Base-by-base conservation (phyloP, 1,140 invertebrate species). In the Phymorhynchus buccinoides region DNA sequence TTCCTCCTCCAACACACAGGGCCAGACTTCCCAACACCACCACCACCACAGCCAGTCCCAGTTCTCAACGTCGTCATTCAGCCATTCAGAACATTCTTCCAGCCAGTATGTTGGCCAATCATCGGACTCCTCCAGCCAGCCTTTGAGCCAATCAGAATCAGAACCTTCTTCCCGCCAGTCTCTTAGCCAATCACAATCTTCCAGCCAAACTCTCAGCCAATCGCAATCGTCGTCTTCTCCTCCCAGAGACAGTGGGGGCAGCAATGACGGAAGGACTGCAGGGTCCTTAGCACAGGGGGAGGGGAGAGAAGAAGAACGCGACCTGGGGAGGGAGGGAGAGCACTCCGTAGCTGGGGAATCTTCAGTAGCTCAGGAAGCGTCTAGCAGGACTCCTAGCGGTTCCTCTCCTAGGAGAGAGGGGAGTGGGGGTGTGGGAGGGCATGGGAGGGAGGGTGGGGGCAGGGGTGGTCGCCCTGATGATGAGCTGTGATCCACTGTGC, bases 181-280 rank as follows among this genome's bases (percentile, higher is more conserved):
- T 14, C 30, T 35, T 71, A 71, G 68, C 68, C 75, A 78, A 42
- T 78, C 39, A 27, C 39, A 78, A 39, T 14, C 75, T 78, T 44
- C 37, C 27, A n/a, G 73, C 37, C 18, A 16, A 37, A 6, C 68
- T 14, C 30, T 35, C 35, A 71, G 68, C 68, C 75, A 78, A 42
- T 78, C 39, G 9, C 39, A 78, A 39, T 14, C 75, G n/a, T n/a
- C n/a, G n/a, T n/a, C n/a, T n/a, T n/a, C n/a, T n/a, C n/a, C n/a
- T 78, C 30, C 37, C 27, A 27, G 9, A 27, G 35, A 42, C 75
- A 44, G 75, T 18, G 75, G 42, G 37, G 39, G 41, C 3, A 39
- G 39, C 9, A n/a, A n/a, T n/a, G 18, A 22, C 3, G 22, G 16
- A 12, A 44, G 41, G 27, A 44, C 37, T n/a, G 41, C 22, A n/a